Percentiles rank a stretch among this genome's conserved stretches.
Evolutionary conservation across 2,113 vertebrate genomes (phyloP).

Genomic region (Epinephelus moara): DNA sequence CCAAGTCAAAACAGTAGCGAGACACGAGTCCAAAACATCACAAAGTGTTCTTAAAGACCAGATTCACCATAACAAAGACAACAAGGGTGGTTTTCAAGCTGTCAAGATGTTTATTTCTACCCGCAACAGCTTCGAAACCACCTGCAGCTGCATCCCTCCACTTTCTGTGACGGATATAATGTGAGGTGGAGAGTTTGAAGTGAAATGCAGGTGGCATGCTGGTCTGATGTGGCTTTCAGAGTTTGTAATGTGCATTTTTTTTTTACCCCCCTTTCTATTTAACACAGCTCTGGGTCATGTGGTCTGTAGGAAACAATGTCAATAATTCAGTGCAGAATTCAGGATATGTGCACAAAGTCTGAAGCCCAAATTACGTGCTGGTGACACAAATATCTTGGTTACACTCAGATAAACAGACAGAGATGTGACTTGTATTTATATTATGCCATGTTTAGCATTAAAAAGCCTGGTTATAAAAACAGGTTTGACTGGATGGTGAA

Average conservation of each 20-base stretch:
- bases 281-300: constrained; percentile 45
- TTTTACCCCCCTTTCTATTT: constrained; percentile 19
- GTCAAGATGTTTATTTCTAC: constrained; percentile 68
- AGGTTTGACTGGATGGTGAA: no score
- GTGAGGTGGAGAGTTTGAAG: constrained; percentile 47
- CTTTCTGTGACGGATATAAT: constrained; percentile 65
- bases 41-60: constrained; percentile 51
- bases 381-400: constrained; percentile 2
- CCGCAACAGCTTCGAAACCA: constrained; percentile 66
- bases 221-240: constrained; percentile 52
- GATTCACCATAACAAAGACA: constrained; percentile 58
- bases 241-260: constrained; percentile 29
- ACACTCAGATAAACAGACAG: background rate
- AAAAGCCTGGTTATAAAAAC: background rate
- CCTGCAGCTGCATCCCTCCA: constrained; percentile 76
- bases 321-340: background rate
- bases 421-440: background rate
- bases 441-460: background rate
- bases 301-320: constrained; percentile 2
- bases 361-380: background rate
- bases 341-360: constrained; percentile 9
- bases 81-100: constrained; percentile 56
- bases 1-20: constrained; percentile 14
- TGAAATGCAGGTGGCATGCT: constrained; percentile 66
- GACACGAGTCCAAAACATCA: constrained; percentile 27